Conservation (phyloP, 2,797 vertebrate species). For the Phrynocephalus vlangalii region DNA sequence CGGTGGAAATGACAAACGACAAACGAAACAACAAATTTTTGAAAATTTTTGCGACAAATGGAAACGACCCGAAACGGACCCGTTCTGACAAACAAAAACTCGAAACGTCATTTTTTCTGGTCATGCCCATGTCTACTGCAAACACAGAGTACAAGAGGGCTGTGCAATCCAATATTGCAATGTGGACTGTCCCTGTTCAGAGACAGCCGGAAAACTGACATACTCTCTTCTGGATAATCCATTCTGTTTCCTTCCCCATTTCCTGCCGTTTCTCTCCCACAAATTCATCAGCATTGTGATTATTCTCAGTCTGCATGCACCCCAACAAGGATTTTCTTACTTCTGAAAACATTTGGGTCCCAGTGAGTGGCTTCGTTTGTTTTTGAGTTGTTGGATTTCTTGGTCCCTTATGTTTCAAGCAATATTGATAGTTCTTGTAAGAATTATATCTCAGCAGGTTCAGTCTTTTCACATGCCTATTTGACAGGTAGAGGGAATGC, state of each 20-base stretch:
- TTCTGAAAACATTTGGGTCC: background rate
- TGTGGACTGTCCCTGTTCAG: background rate
- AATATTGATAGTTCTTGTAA: background rate
- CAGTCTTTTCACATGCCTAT: background rate
- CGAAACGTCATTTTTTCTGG: too few relatives aligned
- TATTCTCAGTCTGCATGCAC: background rate
- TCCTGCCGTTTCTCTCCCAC: too few relatives aligned
- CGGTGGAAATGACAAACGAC: too few relatives aligned
- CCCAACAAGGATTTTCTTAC: background rate
- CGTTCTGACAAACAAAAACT: too few relatives aligned
- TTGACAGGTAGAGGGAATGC: too few relatives aligned
- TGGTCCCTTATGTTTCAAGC: background rate
- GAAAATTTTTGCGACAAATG: too few relatives aligned
- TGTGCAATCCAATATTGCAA: background rate
- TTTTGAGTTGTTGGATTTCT: background rate
- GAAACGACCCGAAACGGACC: too few relatives aligned
- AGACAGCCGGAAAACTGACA: background rate
- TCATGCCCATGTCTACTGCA: too few relatives aligned
- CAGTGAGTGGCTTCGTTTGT: background rate
- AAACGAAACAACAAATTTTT: too few relatives aligned
- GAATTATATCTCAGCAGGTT: background rate
- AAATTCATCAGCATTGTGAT: background rate
- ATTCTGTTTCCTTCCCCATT: fast-evolving
- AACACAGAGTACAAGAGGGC: background rate
- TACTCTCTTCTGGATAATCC: background rate